phyloP scores from a whole-genome alignment of 2,113 vertebrate species.

The Phocoena phocoena region DNA sequence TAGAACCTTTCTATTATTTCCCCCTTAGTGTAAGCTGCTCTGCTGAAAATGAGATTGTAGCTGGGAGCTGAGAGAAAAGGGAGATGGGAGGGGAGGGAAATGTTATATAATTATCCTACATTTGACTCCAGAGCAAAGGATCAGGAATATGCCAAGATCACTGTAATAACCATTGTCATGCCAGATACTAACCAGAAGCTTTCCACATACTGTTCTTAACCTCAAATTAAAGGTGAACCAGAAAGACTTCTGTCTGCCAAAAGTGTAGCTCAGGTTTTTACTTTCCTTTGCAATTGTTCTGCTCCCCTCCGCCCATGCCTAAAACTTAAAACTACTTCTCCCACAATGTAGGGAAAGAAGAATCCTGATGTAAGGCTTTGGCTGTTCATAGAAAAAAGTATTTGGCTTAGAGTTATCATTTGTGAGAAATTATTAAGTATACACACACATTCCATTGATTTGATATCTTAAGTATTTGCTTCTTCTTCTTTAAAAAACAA shows the following conservation, averaged over 20 bases:
- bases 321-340: background rate
- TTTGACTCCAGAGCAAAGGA: conserved; percentile 63
- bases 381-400: conserved; percentile 38
- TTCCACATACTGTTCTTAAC: conserved; percentile 74
- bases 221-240: conserved; percentile 74
- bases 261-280: conserved; percentile 71
- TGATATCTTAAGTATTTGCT: conserved; percentile 62
- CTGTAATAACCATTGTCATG: conserved; percentile 69
- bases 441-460: conserved; percentile 72
- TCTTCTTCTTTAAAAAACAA: background rate
- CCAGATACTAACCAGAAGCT: conserved; percentile 80
- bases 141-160: conserved; percentile 70
- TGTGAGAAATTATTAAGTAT: conserved; percentile 69
- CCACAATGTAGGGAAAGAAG: background rate
- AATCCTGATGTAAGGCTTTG: background rate
- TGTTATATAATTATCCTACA: conserved; percentile 51
- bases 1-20: conserved; percentile 11
- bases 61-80: background rate
- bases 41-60: conserved; percentile 45
- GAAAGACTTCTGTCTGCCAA: conserved; percentile 76
- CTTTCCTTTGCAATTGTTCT: conserved; percentile 56
- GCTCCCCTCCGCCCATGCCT: background rate
- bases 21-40: background rate
- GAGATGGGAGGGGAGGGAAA: background rate
- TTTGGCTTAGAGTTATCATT: conserved; percentile 66